These are phyloP conservation scores for Merluccius polli DNA, from an alignment of 2,797 vertebrate genomes.

Conservation along the genomic window DNA sequence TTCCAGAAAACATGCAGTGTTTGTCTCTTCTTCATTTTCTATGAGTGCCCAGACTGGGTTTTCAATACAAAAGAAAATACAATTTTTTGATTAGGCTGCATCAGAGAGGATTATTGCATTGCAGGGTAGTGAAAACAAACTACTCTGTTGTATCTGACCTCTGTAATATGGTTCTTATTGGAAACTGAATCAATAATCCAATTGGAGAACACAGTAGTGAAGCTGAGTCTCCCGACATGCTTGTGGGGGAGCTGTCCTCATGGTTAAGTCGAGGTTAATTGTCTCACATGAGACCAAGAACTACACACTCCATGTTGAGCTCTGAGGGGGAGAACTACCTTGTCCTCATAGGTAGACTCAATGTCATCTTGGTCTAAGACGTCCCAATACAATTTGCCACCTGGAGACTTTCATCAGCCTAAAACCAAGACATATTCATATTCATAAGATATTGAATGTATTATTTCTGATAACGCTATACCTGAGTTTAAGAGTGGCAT, in stretches of 20 bases:
- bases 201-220: neutral
- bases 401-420: neutral
- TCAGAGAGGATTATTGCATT: neutral
- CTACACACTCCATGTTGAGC: neutral
- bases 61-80: neutral
- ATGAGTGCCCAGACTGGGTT: neutral
- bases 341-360: no score
- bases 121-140: neutral
- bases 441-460: neutral
- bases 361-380: neutral
- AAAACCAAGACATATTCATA: no score
- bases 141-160: neutral
- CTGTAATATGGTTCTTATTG: neutral
- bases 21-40: neutral
- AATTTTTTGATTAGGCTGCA: neutral
- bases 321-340: neutral
- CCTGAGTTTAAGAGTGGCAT: neutral
- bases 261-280: no score
- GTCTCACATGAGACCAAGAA: neutral
- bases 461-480: neutral
- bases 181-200: neutral
- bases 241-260: no score
- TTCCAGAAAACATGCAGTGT: neutral
- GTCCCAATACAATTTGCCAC: neutral
- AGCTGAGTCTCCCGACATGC: no score